These are phyloP conservation scores for Megamerina dolium DNA, from an alignment of 2,888 invertebrate species.

Conservation along the genomic window DNA sequence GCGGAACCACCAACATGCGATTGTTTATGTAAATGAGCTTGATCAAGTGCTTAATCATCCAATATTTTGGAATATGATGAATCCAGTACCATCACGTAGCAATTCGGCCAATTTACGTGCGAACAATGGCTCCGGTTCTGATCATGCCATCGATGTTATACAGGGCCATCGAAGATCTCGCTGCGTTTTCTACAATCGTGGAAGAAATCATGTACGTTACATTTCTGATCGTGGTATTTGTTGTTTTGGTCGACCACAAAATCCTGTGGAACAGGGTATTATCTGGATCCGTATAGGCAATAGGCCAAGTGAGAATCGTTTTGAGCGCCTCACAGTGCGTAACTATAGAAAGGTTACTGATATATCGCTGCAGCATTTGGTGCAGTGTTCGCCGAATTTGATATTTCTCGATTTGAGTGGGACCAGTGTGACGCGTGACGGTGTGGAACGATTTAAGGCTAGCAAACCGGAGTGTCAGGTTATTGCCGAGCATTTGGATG, in stretches of 20 bases:
- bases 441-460: slow-evolving; percentile 57
- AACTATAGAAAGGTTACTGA: slow-evolving; percentile 62
- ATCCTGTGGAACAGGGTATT: slow-evolving; percentile 42
- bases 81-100: slow-evolving; percentile 32
- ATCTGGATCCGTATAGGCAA: slow-evolving; percentile 46
- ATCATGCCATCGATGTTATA: slow-evolving; percentile 13
- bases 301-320: slow-evolving; percentile 49
- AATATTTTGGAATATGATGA: slow-evolving; percentile 42
- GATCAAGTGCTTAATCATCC: slow-evolving; percentile 38
- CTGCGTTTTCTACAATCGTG: neutral
- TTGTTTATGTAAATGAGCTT: slow-evolving; percentile 26
- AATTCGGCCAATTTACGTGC: neutral
- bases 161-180: slow-evolving; percentile 19
- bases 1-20: slow-evolving; percentile 3
- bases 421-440: slow-evolving; percentile 58
- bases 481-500: slow-evolving; percentile 39
- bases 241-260: slow-evolving; percentile 42
- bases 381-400: slow-evolving; percentile 56
- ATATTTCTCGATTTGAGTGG: slow-evolving; percentile 60
- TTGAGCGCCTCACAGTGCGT: slow-evolving; percentile 53
- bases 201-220: slow-evolving; percentile 8
- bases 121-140: slow-evolving; percentile 9
- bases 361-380: slow-evolving; percentile 56
- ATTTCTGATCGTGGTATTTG: slow-evolving; percentile 47
- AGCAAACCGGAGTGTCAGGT: slow-evolving; percentile 58